These are phyloP conservation scores for Phymastichus coffea DNA, from an alignment of 1,140 invertebrate species.

Conservation along the genomic window DNA sequence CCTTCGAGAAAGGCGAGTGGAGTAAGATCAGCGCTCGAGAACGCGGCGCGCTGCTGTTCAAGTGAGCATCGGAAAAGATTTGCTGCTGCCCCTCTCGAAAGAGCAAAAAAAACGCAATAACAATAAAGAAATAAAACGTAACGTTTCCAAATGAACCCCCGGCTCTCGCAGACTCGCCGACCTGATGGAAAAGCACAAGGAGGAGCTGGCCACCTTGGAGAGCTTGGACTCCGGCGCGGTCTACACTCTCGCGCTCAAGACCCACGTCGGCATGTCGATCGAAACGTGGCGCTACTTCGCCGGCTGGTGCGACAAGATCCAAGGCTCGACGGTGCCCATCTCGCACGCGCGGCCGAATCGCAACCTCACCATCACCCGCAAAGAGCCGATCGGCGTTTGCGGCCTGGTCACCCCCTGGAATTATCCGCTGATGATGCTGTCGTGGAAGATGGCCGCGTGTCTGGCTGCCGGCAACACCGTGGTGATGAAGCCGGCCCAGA, in stretches of 20 bases:
- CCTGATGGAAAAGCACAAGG: conserved; percentile 90
- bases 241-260: conserved; percentile 92
- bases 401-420: conserved; percentile 97
- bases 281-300: conserved; percentile 92
- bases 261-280: conserved; percentile 92
- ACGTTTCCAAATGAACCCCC: too few species aligned
- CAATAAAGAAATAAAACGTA: too few species aligned
- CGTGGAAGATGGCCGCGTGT: conserved; percentile 97
- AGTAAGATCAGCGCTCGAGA: conserved; percentile 83
- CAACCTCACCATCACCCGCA: conserved; percentile 84
- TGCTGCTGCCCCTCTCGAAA: too few species aligned
- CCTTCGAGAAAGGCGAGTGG: conserved; percentile 88
- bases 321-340: conserved; percentile 88
- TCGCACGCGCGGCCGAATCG: conserved; percentile 85
- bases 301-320: conserved; percentile 93
- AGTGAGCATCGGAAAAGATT: conserved; percentile 50
- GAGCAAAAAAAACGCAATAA: too few species aligned
- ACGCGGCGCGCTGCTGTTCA: conserved; percentile 72
- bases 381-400: conserved; percentile 90
- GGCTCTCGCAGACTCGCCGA: conserved; percentile 73
- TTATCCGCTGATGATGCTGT: conserved; percentile 96
- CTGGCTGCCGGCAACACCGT: conserved; percentile 91
- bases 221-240: conserved; percentile 92
- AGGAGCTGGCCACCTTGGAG: conserved; percentile 92
- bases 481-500: conserved; percentile 93